Evolutionary conservation across 2,113 vertebrate species (phyloP).

Genomic region (Taxidea taxus): DNA sequence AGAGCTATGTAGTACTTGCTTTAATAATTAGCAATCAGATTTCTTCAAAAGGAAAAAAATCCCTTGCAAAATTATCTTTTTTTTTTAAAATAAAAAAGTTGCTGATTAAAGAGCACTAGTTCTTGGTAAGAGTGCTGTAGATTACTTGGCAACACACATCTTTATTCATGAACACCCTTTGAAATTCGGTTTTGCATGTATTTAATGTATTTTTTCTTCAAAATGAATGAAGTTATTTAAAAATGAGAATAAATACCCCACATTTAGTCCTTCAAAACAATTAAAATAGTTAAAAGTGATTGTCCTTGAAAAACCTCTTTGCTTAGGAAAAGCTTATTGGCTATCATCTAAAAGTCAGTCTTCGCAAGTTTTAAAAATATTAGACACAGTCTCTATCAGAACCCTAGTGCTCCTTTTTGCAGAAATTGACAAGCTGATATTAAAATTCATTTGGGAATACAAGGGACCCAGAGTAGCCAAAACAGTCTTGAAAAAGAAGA

Average conservation of each 20-base stretch:
- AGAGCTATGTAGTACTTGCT: slow-evolving; percentile 19
- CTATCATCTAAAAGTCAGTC: slow-evolving; percentile 2
- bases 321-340: background rate
- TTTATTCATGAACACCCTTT: slow-evolving; percentile 82
- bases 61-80: slow-evolving; percentile 69
- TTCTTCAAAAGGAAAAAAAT: slow-evolving; percentile 57
- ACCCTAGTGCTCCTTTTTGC: background rate
- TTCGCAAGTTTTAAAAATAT: slow-evolving; percentile 12
- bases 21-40: slow-evolving; percentile 70
- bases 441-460: slow-evolving; percentile 49
- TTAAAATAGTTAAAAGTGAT: slow-evolving; percentile 62
- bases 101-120: slow-evolving; percentile 79
- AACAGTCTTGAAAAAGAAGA: slow-evolving; percentile 27
- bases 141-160: slow-evolving; percentile 75
- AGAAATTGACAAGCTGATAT: slow-evolving; percentile 35
- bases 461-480: background rate
- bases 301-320: slow-evolving; percentile 9
- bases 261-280: slow-evolving; percentile 70
- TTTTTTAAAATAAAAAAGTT: slow-evolving; percentile 1
- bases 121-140: slow-evolving; percentile 64
- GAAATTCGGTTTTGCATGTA: slow-evolving; percentile 61
- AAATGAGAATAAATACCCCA: slow-evolving; percentile 67
- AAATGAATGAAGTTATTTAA: slow-evolving; percentile 77
- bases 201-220: slow-evolving; percentile 58
- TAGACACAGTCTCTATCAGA: background rate